These are phyloP conservation scores for Pitangus sulphuratus DNA, from an alignment of 2,797 vertebrate species.

Conservation along the genomic window DNA sequence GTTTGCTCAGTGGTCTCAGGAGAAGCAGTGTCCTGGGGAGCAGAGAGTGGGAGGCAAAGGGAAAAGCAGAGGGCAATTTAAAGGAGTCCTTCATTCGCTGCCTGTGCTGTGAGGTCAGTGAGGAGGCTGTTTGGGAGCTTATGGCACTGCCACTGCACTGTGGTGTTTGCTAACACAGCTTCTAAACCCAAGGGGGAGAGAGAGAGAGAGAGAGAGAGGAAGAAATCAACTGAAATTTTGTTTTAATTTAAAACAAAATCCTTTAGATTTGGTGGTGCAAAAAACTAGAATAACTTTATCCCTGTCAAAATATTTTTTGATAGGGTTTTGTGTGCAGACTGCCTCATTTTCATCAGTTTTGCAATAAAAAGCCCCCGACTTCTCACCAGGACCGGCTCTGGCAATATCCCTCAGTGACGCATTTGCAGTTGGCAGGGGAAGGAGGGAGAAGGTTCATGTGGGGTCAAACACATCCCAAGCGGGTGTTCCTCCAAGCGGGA, in stretches of 20 bases:
- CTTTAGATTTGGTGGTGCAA: neutral
- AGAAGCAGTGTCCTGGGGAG: neutral
- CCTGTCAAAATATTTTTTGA: neutral
- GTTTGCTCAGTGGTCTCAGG: neutral
- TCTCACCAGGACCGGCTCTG: neutral
- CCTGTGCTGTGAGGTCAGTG: neutral
- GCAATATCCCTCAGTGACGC: slow-evolving; percentile 6
- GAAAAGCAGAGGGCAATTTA: neutral
- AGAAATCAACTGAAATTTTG: neutral
- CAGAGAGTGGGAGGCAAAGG: neutral
- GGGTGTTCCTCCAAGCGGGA: neutral
- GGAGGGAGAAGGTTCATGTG: neutral
- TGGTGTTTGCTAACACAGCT: neutral
- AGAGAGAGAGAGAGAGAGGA: neutral
- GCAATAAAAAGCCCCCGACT: neutral
- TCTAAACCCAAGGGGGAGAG: neutral
- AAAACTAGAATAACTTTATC: neutral
- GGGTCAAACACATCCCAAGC: neutral
- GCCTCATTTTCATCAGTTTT: neutral
- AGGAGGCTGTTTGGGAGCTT: neutral
- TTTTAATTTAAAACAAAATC: neutral
- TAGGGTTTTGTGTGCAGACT: neutral
- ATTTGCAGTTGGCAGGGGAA: slow-evolving; percentile 9
- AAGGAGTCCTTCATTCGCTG: neutral
- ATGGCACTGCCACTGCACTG: neutral